Conservation (phyloP, 2,113 vertebrate species). For the Campylorhamphus procurvoides region DNA sequence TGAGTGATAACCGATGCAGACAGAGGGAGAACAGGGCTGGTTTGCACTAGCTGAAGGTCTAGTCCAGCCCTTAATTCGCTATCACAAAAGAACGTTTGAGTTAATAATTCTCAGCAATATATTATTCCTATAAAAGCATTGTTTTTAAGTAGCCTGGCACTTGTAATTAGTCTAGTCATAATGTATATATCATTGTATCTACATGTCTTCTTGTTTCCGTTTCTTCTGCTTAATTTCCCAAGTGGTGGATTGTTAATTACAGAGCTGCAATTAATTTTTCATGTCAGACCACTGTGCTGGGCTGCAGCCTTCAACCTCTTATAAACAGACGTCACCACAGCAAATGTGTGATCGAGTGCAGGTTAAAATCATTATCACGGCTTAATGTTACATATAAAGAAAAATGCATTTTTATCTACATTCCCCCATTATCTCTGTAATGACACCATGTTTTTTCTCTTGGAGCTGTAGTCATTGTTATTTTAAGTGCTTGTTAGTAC, state of each 20-base stretch:
- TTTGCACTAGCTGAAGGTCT: not conserved
- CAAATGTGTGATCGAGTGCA: constrained; percentile 29
- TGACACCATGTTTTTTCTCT: constrained; percentile 34
- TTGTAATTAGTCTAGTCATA: not conserved
- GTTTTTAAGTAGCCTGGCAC: not conserved
- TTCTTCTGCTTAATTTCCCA: constrained; percentile 15
- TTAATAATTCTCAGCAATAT: not conserved
- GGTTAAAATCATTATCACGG: constrained; percentile 61
- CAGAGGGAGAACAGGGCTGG: not conserved
- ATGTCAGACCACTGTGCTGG: constrained; percentile 42
- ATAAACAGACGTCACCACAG: constrained; percentile 45
- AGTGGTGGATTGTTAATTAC: constrained; percentile 22
- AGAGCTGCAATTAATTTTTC: constrained; percentile 17
- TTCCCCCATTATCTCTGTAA: constrained; percentile 51
- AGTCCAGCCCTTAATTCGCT: not conserved
- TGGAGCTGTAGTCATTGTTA: constrained; percentile 44
- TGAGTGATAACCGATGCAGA: not conserved
- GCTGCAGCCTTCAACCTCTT: constrained; percentile 40
- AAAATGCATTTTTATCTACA: constrained; percentile 66
- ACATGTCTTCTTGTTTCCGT: constrained; percentile 2
- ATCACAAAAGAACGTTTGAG: not conserved
- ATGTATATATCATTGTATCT: not conserved
- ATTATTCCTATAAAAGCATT: not conserved
- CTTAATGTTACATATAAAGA: constrained; percentile 57
- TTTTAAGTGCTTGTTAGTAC: constrained; percentile 65